A percentile compares a stretch with the other conserved stretches of the same genome.
phyloP scores from a whole-genome alignment of 1,140 invertebrate genomes.

The Triops cancriformis region DNA sequence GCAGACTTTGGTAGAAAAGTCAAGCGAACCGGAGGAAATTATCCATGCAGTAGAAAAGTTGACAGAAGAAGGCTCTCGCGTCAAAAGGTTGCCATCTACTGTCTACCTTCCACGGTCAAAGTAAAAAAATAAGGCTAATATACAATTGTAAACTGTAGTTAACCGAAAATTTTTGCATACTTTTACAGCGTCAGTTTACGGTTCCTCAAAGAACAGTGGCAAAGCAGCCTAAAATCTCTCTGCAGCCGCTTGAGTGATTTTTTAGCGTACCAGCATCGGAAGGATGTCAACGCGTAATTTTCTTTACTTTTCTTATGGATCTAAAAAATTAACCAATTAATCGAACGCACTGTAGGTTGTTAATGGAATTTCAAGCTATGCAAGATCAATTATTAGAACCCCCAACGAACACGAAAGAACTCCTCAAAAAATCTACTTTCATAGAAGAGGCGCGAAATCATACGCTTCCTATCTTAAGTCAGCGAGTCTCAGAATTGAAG shows the following conservation, averaged over 20 bases:
- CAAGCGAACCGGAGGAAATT: neutral
- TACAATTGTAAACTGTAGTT: neutral
- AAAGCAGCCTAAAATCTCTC: neutral
- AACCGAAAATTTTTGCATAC: neutral
- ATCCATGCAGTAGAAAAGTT: neutral
- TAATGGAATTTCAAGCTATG: constrained; percentile 14
- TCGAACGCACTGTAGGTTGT: neutral
- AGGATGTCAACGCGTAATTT: neutral
- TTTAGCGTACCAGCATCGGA: neutral
- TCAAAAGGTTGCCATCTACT: neutral
- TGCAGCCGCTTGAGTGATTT: neutral
- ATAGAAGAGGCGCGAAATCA: constrained; percentile 24
- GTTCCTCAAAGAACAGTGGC: neutral
- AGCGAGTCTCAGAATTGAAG: constrained; percentile 10
- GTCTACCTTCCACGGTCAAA: neutral
- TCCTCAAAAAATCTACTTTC: constrained; percentile 15
- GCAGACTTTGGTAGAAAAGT: neutral
- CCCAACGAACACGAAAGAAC: constrained; percentile 20
- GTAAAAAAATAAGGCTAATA: neutral
- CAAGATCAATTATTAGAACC: constrained; percentile 16
- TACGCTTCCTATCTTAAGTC: neutral
- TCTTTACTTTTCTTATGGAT: neutral
- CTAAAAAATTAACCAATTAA: neutral
- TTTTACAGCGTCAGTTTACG: neutral
- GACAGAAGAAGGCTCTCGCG: neutral